These are phyloP conservation scores for Scopus umbretta DNA, from an alignment of 2,113 vertebrate species.

Conservation along the genomic window DNA sequence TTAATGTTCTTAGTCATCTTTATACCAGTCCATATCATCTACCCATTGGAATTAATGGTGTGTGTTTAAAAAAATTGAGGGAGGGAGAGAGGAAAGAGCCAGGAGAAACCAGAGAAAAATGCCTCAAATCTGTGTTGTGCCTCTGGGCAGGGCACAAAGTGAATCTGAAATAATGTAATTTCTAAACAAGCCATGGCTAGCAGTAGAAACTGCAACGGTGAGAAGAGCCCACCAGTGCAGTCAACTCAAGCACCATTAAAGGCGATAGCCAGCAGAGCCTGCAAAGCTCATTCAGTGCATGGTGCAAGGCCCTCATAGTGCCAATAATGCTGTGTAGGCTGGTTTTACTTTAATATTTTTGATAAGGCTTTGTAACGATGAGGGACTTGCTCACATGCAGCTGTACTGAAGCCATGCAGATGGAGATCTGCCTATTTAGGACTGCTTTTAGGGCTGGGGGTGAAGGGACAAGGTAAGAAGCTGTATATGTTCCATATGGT, in stretches of 20 bases:
- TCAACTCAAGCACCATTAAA: background rate
- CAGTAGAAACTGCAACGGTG: background rate
- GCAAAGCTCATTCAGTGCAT: background rate
- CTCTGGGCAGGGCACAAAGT: background rate
- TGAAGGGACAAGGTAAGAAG: background rate
- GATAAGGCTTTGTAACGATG: background rate
- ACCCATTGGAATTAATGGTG: background rate
- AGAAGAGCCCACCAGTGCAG: background rate
- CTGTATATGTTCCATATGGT: background rate
- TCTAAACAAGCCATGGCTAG: slow-evolving; percentile 1
- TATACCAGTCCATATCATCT: background rate
- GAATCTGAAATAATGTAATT: slow-evolving; percentile 44
- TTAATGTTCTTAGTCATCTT: background rate
- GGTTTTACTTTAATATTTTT: background rate
- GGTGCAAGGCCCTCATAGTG: background rate
- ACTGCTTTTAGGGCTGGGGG: background rate
- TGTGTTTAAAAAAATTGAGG: background rate
- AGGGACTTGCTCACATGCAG: background rate
- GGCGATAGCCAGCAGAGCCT: background rate
- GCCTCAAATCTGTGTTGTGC: background rate
- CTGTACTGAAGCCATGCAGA: background rate
- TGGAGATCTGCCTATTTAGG: background rate
- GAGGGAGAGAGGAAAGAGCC: background rate
- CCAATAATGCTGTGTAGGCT: background rate
- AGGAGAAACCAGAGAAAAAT: background rate